phyloP scores from a whole-genome alignment of 2,888 invertebrate species.

The Tetranychus truncatus region DNA sequence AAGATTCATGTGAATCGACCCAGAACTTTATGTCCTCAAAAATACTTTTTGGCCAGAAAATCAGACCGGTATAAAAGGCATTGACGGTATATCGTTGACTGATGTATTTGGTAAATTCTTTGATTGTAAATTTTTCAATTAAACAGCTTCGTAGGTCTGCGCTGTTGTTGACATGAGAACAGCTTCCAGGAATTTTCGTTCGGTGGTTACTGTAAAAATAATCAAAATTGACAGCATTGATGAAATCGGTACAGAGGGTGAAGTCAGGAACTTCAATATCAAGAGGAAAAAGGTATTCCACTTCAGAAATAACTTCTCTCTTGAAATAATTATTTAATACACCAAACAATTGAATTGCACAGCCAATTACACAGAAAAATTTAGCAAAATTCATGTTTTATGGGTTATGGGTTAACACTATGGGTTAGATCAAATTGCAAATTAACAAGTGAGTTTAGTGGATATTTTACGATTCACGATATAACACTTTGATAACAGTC shows the following conservation, averaged over 20 bases:
- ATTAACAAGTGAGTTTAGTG: no score
- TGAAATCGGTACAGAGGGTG: not conserved
- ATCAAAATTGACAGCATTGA: not conserved
- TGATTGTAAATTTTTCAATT: no score
- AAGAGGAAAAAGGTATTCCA: not conserved
- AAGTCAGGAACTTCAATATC: not conserved
- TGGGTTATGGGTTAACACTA: no score
- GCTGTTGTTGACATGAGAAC: not conserved
- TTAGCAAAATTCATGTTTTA: not conserved
- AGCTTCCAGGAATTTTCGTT: not conserved
- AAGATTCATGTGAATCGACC: no score
- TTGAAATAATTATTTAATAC: not conserved
- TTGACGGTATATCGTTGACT: no score
- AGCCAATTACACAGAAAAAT: not conserved
- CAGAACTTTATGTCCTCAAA: no score
- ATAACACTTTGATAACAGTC: no score
- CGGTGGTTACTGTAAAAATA: not conserved
- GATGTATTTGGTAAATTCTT: no score
- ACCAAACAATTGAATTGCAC: not conserved
- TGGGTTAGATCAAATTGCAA: no score
- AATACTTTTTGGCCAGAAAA: no score
- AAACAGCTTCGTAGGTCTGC: not conserved
- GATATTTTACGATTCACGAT: no score
- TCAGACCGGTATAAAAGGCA: no score
- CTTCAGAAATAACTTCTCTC: not conserved